Conservation (phyloP, 2,113 vertebrate genomes). For the Redunca redunca region DNA sequence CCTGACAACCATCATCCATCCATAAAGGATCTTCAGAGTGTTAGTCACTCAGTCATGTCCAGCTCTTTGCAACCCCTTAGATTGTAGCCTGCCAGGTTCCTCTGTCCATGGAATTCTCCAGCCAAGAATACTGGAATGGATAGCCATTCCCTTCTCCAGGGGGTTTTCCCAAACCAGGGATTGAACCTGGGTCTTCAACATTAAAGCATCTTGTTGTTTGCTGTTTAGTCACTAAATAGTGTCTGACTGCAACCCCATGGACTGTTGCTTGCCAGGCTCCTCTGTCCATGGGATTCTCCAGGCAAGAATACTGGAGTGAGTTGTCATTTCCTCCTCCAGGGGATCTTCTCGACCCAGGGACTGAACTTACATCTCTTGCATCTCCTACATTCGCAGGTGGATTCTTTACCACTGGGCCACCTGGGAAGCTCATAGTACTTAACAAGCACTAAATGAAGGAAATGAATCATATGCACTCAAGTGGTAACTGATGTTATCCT, state of each 20-base stretch:
- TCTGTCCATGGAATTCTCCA: neutral
- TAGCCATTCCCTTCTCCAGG: neutral
- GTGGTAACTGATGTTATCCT: neutral
- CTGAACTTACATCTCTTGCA: neutral
- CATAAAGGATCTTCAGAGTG: neutral
- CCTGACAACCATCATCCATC: neutral
- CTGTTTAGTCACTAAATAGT: neutral
- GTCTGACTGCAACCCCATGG: neutral
- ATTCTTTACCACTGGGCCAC: neutral
- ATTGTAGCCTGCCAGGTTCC: neutral
- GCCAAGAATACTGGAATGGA: neutral
- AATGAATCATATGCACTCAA: neutral
- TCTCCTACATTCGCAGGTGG: neutral
- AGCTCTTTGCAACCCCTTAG: neutral
- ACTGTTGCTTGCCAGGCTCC: neutral
- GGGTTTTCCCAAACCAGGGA: neutral
- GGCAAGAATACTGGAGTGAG: neutral
- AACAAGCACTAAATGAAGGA: neutral
- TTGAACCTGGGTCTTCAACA: neutral
- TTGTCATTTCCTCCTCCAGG: neutral
- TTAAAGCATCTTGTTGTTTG: neutral
- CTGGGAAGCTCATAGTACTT: neutral
- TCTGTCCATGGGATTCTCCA: fast-evolving
- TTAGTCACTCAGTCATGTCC: neutral
- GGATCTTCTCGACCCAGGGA: neutral